phyloP scores from a whole-genome alignment of 2,113 vertebrate genomes.

The Alouatta palliata region DNA sequence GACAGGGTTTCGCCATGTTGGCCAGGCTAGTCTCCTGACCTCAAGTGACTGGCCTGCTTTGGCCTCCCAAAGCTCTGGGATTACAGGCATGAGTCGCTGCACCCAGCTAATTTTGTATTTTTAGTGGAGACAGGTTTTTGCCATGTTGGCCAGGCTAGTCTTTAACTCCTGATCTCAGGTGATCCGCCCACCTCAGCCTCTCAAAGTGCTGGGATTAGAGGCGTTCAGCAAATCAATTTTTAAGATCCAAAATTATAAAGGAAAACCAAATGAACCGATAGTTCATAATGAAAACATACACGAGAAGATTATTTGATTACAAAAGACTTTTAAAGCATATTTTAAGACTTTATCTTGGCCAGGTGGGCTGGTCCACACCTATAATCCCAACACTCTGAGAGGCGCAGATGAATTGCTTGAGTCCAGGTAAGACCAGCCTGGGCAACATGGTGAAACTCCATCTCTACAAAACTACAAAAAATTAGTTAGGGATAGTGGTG shows the following conservation, averaged over 20 bases:
- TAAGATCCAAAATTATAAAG: neutral
- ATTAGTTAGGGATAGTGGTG: too few relatives aligned
- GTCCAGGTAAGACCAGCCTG: too few relatives aligned
- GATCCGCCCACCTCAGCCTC: fast-evolving
- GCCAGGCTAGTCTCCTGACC: too few relatives aligned
- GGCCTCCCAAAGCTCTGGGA: neutral
- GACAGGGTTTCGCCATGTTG: too few relatives aligned
- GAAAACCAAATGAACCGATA: neutral
- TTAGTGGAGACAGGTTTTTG: neutral
- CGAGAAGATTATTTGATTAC: neutral
- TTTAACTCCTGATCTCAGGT: neutral
- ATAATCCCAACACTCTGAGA: too few relatives aligned
- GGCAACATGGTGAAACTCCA: too few relatives aligned
- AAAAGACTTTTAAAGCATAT: neutral
- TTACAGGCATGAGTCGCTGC: neutral
- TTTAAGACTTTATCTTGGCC: neutral
- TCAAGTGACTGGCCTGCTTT: too few relatives aligned
- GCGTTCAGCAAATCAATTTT: neutral
- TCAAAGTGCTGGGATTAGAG: neutral
- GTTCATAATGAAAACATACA: neutral
- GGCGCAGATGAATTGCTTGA: too few relatives aligned
- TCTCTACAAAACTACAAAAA: too few relatives aligned
- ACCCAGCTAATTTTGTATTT: neutral
- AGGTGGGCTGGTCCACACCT: too few relatives aligned
- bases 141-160: neutral